A percentile compares a stretch with the other conserved stretches of the same genome.
Evolutionary conservation across 1,140 invertebrate species (phyloP).

Genomic region (Wiebesia pumilae): DNA sequence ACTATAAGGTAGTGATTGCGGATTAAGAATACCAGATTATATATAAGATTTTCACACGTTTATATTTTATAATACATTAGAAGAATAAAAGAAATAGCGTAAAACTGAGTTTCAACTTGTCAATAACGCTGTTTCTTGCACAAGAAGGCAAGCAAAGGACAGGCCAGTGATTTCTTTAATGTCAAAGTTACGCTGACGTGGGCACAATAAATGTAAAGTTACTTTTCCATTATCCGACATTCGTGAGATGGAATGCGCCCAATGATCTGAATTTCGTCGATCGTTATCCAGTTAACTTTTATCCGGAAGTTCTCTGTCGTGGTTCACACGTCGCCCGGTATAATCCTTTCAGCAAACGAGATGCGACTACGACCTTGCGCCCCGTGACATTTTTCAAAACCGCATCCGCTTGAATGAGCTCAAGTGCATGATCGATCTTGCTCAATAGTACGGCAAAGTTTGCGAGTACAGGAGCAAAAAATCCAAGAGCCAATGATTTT

Average conservation of each 20-base stretch:
- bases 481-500: background rate
- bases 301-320: background rate
- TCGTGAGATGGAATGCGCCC: too few relatives aligned
- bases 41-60: background rate
- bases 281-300: background rate
- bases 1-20: too few relatives aligned
- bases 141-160: background rate
- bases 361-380: background rate
- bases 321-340: background rate
- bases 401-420: background rate
- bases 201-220: background rate
- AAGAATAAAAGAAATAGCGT: background rate
- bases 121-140: background rate
- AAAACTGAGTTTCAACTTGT: background rate
- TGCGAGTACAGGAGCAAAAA: background rate
- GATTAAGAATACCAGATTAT: background rate
- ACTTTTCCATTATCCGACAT: background rate
- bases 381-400: conserved; percentile 4
- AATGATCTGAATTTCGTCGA: background rate
- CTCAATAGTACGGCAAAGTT: background rate
- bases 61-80: background rate
- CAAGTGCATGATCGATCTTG: background rate
- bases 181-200: background rate
- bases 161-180: background rate
- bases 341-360: background rate